Percentiles rank a stretch among this genome's conserved stretches.
These are phyloP conservation scores for Odocoileus virginianus DNA, from an alignment of 2,113 vertebrate species.

Conservation along the genomic window DNA sequence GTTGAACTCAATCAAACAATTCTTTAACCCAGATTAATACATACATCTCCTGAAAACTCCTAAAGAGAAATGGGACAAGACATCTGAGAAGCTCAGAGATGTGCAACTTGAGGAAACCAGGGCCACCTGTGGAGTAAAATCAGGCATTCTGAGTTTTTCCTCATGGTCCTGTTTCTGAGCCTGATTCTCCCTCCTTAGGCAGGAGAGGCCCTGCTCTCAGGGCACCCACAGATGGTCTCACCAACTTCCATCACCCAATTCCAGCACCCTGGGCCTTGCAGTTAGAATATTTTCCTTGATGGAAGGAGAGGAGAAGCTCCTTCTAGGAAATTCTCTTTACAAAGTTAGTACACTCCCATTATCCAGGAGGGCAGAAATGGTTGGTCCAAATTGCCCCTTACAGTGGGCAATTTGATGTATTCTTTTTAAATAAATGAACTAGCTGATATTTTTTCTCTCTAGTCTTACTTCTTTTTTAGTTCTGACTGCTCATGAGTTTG, in stretches of 20 bases:
- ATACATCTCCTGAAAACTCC: not conserved
- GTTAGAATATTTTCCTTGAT: not conserved
- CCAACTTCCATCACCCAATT: not conserved
- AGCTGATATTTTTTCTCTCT: not conserved
- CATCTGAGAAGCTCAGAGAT: not conserved
- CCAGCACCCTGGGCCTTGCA: not conserved
- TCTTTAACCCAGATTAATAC: not conserved
- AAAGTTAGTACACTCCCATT: not conserved
- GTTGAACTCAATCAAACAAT: not conserved
- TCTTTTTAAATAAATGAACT: not conserved
- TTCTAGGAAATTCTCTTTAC: not conserved
- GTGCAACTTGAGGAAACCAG: not conserved
- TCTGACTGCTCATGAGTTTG: not conserved
- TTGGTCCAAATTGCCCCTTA: not conserved
- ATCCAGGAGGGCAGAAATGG: not conserved
- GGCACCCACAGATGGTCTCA: not conserved
- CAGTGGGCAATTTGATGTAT: not conserved
- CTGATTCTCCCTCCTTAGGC: not conserved
- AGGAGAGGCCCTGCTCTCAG: not conserved
- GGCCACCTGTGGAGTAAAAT: not conserved
- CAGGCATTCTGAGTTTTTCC: not conserved
- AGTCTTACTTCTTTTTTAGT: not conserved
- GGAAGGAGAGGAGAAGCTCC: not conserved
- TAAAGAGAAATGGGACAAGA: not conserved
- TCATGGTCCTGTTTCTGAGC: not conserved